Base-by-base conservation (phyloP, 2,888 invertebrate species). In the Ophion costatus region DNA sequence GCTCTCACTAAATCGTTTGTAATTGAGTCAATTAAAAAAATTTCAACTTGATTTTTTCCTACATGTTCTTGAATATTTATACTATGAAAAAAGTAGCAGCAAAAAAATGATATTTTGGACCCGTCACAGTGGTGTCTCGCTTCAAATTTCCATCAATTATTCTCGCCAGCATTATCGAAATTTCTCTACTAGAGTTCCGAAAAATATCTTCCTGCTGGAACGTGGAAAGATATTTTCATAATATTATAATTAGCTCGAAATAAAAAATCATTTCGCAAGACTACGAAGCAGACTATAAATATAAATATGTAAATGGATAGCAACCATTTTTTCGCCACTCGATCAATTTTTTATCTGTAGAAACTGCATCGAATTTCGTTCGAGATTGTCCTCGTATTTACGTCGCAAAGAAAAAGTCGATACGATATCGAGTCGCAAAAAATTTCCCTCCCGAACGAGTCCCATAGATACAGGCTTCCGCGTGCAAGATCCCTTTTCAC, bases 341-440 rank as follows among this genome's bases (percentile, higher is more conserved):
- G 29, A 71, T 61, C 42, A 74, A 45, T 61, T 17, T 45, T 74
- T 74, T 9, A 3, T 42, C 51, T 9, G 57, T 59, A 14, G 22
- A 10, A 22, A 22, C 38, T 38, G 11, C 38, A 59, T 73, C 20
- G 22, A 59, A 73, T 57, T 59, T 9, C 57, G 3, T 7, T 29
- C 11, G 38, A 38, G 59, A 42, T 73, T 59, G 11, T 42, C 11
- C 38, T 11, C 20, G 33, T 20, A 59, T 59, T 57, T 42, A 59
- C 9, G 22, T 45, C 24, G 20, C 59, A 7, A 66, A 75, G 66
- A 56, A 66, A 76, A 66, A 56, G 42, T 42, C 17, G 29, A 33
- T 45, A 80, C 56, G 71, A 70, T 64, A 64, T 64, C 22, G 70
- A 66, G 38, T 64, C 59, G 38, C 59, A 22, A 70, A 64, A 70